These are phyloP conservation scores for Sebastes kiyomatsui DNA, from an alignment of 2,797 vertebrate genomes.

Conservation along the genomic window DNA sequence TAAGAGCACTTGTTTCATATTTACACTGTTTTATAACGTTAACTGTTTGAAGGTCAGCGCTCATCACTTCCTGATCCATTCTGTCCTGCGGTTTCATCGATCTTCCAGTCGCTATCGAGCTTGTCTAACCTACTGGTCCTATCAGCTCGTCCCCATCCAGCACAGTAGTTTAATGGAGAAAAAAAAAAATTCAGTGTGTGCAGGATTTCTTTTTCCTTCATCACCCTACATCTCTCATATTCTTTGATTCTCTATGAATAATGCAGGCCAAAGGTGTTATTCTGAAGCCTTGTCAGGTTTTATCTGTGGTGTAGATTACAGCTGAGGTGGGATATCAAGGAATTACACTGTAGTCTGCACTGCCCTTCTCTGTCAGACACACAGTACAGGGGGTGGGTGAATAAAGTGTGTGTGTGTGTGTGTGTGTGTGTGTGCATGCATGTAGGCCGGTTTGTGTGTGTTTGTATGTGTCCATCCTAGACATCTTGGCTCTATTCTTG, in stretches of 20 bases:
- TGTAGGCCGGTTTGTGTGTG: no score
- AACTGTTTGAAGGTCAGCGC: neutral
- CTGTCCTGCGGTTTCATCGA: neutral
- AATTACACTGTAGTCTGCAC: neutral
- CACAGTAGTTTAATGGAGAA: neutral
- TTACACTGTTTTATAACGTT: neutral
- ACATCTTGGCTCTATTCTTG: no score
- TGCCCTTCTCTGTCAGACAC: neutral
- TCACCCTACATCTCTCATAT: constrained; percentile 6
- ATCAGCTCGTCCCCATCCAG: neutral
- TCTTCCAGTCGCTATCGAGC: neutral
- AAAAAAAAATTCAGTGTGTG: neutral
- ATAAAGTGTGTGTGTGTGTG: neutral
- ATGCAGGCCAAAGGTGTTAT: constrained; percentile 24
- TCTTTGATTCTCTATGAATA: constrained; percentile 41
- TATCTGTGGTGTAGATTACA: constrained; percentile 39
- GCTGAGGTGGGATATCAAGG: constrained; percentile 40
- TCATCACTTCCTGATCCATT: neutral
- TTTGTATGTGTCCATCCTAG: neutral
- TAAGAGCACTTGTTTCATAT: neutral
- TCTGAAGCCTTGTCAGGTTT: constrained; percentile 31
- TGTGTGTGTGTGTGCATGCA: neutral
- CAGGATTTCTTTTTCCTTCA: constrained; percentile 5
- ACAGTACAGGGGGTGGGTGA: neutral
- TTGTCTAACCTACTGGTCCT: no score